Base-by-base conservation (phyloP, 1,140 invertebrate genomes). In the Seison nebaliae region DNA sequence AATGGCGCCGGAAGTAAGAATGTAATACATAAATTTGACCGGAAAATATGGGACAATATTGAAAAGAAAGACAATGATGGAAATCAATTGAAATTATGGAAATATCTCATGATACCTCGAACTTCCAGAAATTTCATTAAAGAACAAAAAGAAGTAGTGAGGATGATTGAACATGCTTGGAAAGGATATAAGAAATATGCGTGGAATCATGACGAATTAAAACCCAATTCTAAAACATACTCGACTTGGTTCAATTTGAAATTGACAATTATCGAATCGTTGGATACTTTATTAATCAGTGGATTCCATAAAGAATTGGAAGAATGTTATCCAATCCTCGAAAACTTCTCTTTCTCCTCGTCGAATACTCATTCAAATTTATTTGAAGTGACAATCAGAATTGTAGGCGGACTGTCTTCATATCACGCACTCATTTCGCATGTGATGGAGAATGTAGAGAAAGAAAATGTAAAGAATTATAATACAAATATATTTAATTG, bases 271-370 rank as follows among this genome's bases (percentile, higher is more conserved):
- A 71, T 96, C 6, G 91, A 98, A 54, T 80, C 77, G 2, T 59
- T 94, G 28, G 88, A 96, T 54, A 96, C 91, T 1, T 67, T 98
- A 7, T 93, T 78, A 52, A 74, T 98, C 23, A 96, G 96, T 88
- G 86, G 79, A 1, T 61, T 96, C 44, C 68, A 72, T 43, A 74
- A 93, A 23, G 80, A 94, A 56, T 96, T 75, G 59, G 71, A 78
- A 44, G 71, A 76, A 48, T 86, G 76, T 2, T 65, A 76, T 12
- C 74, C 93, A 47, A 94, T 84, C 84, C 71, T 96, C 18, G 70
- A 1, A 66, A 74, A 14, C 70, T 77, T 50, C 67, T 94, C 28
- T 67, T 74, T 46, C 70, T 93, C 52, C 67, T 74, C 50, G 66
- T 73, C 49, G 73, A 86, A 54, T 67, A 67, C 59, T 20, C 29